Conservation (phyloP, 2,113 vertebrate species). For the Sphyrna mokarran region DNA sequence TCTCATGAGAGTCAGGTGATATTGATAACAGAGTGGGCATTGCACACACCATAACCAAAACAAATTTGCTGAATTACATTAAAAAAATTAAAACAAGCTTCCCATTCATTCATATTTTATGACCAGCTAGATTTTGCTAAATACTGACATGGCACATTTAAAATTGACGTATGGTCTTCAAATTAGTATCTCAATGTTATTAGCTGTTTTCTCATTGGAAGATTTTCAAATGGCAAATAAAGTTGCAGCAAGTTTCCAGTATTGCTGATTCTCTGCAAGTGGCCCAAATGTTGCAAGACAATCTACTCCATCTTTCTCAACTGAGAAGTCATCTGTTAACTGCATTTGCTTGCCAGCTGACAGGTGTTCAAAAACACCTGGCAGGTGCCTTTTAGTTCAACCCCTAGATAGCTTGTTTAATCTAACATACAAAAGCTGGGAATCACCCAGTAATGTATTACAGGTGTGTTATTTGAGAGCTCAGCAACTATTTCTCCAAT, state of each 20-base stretch:
- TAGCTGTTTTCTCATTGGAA: background rate
- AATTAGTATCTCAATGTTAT: background rate
- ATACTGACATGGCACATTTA: background rate
- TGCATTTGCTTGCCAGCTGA: background rate
- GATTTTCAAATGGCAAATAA: background rate
- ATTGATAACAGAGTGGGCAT: constrained; percentile 15
- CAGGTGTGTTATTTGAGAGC: background rate
- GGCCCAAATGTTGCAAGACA: background rate
- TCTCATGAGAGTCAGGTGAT: constrained; percentile 29
- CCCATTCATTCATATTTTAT: constrained; percentile 18
- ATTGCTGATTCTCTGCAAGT: background rate
- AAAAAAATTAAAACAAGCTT: constrained; percentile 6
- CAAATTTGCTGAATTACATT: constrained; percentile 23
- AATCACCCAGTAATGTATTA: background rate
- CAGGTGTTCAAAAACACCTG: constrained; percentile 8
- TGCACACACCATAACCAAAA: background rate
- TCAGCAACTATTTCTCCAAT: background rate
- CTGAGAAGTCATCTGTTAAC: background rate
- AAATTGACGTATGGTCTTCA: background rate
- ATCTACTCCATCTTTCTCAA: background rate
- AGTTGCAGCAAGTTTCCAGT: background rate
- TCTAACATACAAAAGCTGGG: background rate
- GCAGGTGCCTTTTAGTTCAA: background rate
- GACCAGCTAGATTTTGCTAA: background rate
- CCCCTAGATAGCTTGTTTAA: background rate